Base-by-base conservation (phyloP, 2,888 invertebrate species). In the Copidosoma aretas region DNA sequence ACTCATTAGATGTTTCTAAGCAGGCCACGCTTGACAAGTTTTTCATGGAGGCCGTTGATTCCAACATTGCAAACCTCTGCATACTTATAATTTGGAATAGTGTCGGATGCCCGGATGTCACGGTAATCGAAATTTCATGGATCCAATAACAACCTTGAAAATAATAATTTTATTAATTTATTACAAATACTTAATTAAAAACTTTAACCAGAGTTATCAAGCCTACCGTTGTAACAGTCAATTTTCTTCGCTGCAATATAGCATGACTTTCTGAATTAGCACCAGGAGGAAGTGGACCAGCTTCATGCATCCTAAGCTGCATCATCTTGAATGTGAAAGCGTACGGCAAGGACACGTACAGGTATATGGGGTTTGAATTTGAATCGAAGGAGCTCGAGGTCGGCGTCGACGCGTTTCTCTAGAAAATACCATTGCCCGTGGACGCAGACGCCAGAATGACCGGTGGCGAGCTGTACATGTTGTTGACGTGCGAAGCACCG, bases 61-160 rank as follows among this genome's bases (percentile, higher is more conserved):
- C 94, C 63, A 96, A 85, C 94, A 96, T 94, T 0, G 93, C 90
- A 77, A 90, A 91, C 57, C 95, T 87, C 78, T 94, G 92, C 68
- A 90, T n/a, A 86, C 71, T 91, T 88, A 78, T 93, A 93, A 81
- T 90, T 87, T 0, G 89, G 87, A 71, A 91, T 85, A 60, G 87
- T 87, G 90, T 89, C 70, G 89, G 88, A 75, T 91, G 92, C 58
- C 91, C 90, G 63, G 91, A 91, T 70, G 95, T 89, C 21, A 96
- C 90, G 0, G 94, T 94, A 73, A 97, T 89, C 15, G 95, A 95
- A 68, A 97, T 89, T 85, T 97, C 96, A 79, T 95, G 94, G 71
- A 97, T 86, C 90, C 94, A 94, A 84, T 97, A 96, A 84, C 96
- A 96, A 61, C 96, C 96, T 76, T 19, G 64, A 59, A 15, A 19